Percentiles rank a stretch among this genome's conserved stretches.
phyloP scores from a whole-genome alignment of 2,113 vertebrate species.

The Anolis sagrei region DNA sequence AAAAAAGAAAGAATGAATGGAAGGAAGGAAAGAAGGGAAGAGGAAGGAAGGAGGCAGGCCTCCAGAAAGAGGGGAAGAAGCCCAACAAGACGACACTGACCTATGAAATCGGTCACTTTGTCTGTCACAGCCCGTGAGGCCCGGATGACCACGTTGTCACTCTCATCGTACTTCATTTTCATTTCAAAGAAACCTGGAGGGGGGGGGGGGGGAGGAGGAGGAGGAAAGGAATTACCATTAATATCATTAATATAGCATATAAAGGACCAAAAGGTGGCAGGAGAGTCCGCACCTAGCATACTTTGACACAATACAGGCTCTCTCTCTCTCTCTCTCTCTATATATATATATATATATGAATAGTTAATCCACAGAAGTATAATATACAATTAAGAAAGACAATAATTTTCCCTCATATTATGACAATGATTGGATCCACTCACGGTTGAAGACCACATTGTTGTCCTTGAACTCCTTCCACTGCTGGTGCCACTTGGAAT shows the following conservation, averaged over 20 bases:
- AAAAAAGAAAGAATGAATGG: too few relatives aligned
- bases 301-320: too few relatives aligned
- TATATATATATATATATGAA: too few relatives aligned
- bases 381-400: too few relatives aligned
- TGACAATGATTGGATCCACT: too few relatives aligned
- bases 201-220: not conserved
- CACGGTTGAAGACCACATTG: conserved; percentile 94
- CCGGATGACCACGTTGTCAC: conserved; percentile 90
- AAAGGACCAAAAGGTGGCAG: too few relatives aligned
- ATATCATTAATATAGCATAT: too few relatives aligned
- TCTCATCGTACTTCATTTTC: conserved; percentile 99
- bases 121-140: conserved; percentile 91
- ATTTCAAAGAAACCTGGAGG: conserved; percentile 94
- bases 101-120: conserved; percentile 90
- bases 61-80: fast-evolving
- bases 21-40: not conserved
- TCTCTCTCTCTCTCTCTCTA: too few relatives aligned
- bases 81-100: conserved; percentile 68
- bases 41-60: not conserved
- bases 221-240: too few relatives aligned
- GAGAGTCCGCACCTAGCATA: too few relatives aligned
- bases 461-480: conserved; percentile 99
- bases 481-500: conserved; percentile 97
- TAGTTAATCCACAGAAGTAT: too few relatives aligned
- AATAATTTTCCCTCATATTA: too few relatives aligned